Evolutionary conservation across 2,888 invertebrate species (phyloP).

Genomic region (Cancer borealis): DNA sequence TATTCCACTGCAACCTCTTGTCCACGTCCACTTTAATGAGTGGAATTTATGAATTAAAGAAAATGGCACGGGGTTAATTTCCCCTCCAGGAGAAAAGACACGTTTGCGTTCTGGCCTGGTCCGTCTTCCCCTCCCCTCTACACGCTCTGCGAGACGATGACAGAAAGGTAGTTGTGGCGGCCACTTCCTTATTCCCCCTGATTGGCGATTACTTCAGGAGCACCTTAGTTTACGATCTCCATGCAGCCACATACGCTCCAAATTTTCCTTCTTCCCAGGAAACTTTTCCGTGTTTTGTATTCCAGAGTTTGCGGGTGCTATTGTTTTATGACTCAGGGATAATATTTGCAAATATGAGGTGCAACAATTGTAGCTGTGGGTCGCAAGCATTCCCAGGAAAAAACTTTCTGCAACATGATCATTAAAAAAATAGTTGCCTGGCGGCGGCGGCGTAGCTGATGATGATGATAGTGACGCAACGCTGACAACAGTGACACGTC

Average conservation of each 20-base stretch:
- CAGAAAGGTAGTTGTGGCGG: neutral
- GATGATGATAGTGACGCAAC: conserved; percentile 38
- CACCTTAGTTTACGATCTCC: conserved; percentile 25
- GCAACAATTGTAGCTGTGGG: neutral
- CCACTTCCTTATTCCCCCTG: conserved; percentile 37
- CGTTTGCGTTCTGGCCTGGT: neutral
- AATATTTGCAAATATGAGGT: conserved; percentile 38
- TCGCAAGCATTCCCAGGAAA: conserved; percentile 14
- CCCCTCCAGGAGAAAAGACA: conserved; percentile 16
- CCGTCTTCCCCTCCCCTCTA: neutral
- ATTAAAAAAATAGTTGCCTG: neutral
- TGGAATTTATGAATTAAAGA: conserved; percentile 45
- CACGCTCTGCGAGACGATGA: conserved; percentile 1
- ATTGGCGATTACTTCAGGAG: conserved; percentile 25
- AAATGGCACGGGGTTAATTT: conserved; percentile 15
- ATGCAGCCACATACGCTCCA: neutral
- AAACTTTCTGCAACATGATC: neutral
- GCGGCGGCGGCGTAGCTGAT: neutral
- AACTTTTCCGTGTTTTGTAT: conserved; percentile 33
- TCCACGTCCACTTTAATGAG: conserved; percentile 38
- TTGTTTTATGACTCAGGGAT: conserved; percentile 18
- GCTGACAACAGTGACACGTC: conserved; percentile 23
- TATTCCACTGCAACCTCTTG: conserved; percentile 9
- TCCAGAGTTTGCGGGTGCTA: neutral
- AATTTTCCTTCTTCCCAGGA: conserved; percentile 29